Conservation (phyloP, 2,888 invertebrate species). For the Hypena proboscidalis region DNA sequence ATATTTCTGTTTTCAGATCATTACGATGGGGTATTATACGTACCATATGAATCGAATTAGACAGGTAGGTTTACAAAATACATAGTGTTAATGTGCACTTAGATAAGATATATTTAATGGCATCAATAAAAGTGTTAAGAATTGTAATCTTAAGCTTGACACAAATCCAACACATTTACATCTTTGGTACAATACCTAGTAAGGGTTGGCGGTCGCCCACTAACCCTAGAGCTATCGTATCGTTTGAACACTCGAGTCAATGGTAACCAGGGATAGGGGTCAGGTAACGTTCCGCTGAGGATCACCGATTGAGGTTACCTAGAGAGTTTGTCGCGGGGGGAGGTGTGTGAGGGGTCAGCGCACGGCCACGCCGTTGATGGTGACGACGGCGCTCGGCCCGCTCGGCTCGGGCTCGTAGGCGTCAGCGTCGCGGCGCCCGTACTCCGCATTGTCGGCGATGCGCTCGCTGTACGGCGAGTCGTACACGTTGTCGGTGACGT, state of each 20-base stretch:
- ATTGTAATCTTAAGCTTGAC: conserved; percentile 50
- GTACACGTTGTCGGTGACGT: conserved; percentile 88
- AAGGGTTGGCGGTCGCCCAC: conserved; percentile 63
- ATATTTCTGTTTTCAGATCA: too few species aligned
- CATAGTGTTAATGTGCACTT: neutral
- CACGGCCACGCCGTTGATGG: conserved; percentile 95
- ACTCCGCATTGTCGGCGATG: conserved; percentile 75
- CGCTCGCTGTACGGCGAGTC: conserved; percentile 90
- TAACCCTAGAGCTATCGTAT: conserved; percentile 51
- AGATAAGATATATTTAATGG: neutral
- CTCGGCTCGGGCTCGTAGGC: conserved; percentile 89
- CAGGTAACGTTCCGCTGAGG: conserved; percentile 45
- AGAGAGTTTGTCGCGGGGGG: conserved; percentile 34
- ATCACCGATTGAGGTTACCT: conserved; percentile 49
- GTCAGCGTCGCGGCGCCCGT: conserved; percentile 77
- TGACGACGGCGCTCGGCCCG: conserved; percentile 87
- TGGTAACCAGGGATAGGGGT: conserved; percentile 45
- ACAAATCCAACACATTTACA: conserved; percentile 80
- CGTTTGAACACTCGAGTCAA: conserved; percentile 59
- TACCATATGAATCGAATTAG: too few species aligned
- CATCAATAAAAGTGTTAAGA: conserved; percentile 16
- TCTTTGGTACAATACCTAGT: conserved; percentile 83
- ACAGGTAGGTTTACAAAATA: too few species aligned
- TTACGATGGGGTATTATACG: too few species aligned
- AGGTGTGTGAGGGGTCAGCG: conserved; percentile 79